Evolutionary conservation across 1,140 invertebrate genomes (phyloP).

Genomic region (Cotesia chilonis): DNA sequence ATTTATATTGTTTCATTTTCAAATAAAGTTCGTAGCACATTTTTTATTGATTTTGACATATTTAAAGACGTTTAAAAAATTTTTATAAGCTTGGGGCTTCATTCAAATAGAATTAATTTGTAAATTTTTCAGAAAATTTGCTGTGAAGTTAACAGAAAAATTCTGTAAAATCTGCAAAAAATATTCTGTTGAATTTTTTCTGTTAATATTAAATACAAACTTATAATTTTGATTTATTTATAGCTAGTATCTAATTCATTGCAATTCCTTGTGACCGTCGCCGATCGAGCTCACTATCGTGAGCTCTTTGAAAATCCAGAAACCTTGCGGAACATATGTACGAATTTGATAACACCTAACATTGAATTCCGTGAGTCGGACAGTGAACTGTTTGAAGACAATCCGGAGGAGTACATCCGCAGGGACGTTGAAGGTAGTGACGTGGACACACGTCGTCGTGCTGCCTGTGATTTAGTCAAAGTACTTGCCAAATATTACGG

Average conservation of each 20-base stretch:
- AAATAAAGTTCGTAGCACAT: no score
- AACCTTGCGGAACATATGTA: constrained; percentile 91
- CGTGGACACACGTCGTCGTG: constrained; percentile 91
- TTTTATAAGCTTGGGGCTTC: no score
- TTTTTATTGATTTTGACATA: no score
- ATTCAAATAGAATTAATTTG: no score
- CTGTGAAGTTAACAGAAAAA: no score
- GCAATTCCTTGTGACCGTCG: constrained; percentile 93
- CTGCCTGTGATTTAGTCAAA: constrained; percentile 95
- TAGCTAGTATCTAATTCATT: constrained; percentile 95
- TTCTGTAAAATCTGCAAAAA: no score
- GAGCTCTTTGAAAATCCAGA: constrained; percentile 87
- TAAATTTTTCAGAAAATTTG: no score
- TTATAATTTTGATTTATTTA: constrained; percentile 47
- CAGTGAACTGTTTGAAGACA: constrained; percentile 96
- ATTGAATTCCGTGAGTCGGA: constrained; percentile 96
- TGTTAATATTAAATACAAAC: constrained; percentile 1
- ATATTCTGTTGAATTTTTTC: no score
- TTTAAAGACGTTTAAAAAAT: no score
- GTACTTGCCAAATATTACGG: constrained; percentile 90
- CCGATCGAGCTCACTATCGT: constrained; percentile 88
- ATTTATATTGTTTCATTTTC: constrained; percentile 11
- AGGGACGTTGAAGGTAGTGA: constrained; percentile 99
- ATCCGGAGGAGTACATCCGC: constrained; percentile 97
- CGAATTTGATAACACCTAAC: constrained; percentile 98